A percentile compares a stretch with the other conserved stretches of the same genome.
phyloP scores from a whole-genome alignment of 2,113 vertebrate species.

The Edolisoma coerulescens region DNA sequence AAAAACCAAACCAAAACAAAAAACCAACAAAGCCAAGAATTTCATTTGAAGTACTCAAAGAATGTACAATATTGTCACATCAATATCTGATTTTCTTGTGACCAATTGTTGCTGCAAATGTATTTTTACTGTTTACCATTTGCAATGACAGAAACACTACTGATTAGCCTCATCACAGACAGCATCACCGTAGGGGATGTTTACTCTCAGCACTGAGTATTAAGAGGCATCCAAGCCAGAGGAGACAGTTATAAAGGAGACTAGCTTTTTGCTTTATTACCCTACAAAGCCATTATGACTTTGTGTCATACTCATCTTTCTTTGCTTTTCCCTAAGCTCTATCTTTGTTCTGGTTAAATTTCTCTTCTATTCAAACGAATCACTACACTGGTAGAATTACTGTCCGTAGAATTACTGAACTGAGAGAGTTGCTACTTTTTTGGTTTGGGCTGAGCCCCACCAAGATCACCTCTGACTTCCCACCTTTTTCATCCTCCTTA shows the following conservation, averaged over 20 bases:
- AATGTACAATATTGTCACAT: not conserved
- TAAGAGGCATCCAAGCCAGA: not conserved
- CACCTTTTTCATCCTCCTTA: not conserved
- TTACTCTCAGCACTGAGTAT: not conserved
- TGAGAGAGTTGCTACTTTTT: not conserved
- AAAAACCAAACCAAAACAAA: too few species aligned
- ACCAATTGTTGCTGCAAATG: not conserved
- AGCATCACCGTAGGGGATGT: not conserved
- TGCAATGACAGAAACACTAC: not conserved
- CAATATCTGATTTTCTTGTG: not conserved
- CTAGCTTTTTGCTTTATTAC: not conserved
- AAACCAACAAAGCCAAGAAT: not conserved
- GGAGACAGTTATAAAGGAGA: not conserved
- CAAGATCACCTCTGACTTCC: not conserved
- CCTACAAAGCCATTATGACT: not conserved
- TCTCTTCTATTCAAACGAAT: not conserved
- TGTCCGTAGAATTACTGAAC: not conserved
- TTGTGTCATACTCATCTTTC: not conserved
- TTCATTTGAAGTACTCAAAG: not conserved
- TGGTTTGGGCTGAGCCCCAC: not conserved
- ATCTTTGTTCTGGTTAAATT: not conserved
- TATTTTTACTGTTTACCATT: not conserved
- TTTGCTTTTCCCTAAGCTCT: not conserved
- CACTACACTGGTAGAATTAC: not conserved
- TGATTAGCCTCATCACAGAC: not conserved